Evolutionary conservation across 2,888 invertebrate genomes (phyloP), one percentile per base, ranked within the genome.

Genomic region (Ichneumoninae sp.): DNA sequence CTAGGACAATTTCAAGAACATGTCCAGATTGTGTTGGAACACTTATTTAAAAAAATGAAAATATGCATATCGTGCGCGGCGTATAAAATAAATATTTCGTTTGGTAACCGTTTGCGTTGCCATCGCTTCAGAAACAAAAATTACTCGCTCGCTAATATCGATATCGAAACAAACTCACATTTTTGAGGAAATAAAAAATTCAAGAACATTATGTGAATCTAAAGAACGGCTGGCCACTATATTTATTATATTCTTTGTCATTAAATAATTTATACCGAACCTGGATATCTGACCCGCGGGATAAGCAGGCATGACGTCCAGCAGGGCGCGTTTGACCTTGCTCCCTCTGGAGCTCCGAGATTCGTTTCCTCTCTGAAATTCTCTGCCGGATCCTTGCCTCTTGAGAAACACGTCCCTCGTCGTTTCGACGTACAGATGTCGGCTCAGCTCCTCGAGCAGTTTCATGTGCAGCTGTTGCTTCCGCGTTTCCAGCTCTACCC

Each of bases 401-500:
- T 95, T 95, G 84, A 96, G 94, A 66, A 93, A 88, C 30, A 95
- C 94, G 84, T 95, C 95, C 79, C 94, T 94, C 1, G 95, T 95
- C 0, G 96, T 95, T 86, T 95, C 95, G 71, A 95, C 94, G 92
- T 97, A 97, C 66, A 97, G 94, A 91, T 97, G 96, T 71, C 95
- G 94, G 89, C 96, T 96, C 26, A 97, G 93, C 92, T 97, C 97
- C 84, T 96, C 95, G 62, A 97, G 94, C 70, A 97, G 92, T 85
- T 96, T 95, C 78, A 96, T 94, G 91, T 96, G 96, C 22, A 97
- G 93, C 93, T 96, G 95, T 94, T 96, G 94, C 93, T 96, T 96
- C 89, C 96, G 96, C 71, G 94, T 92, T 88, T 97, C 96, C 69
- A 98, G 93, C 89, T 98, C 98, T 65, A 94, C 94, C 80, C 97